phyloP scores from a whole-genome alignment of 2,888 invertebrate genomes.

The Sisyra nigra region DNA sequence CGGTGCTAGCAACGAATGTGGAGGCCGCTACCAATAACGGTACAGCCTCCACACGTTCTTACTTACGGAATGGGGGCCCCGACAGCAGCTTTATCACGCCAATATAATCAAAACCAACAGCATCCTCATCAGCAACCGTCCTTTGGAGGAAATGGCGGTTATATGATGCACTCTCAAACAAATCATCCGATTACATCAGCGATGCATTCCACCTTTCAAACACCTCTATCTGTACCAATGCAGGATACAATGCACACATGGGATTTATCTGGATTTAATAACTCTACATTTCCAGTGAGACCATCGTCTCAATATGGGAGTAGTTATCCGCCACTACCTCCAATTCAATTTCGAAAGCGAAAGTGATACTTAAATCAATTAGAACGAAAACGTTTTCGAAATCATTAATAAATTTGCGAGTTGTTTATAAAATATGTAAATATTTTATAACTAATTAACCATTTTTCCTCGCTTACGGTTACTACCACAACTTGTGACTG shows the following conservation, averaged over 20 bases:
- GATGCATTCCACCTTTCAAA: conserved; percentile 2
- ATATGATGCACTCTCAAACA: too few relatives aligned
- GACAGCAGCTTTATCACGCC: conserved; percentile 14
- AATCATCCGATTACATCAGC: too few relatives aligned
- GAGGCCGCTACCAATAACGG: conserved; percentile 29
- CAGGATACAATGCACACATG: conserved; percentile 11
- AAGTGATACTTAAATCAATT: conserved; percentile 20
- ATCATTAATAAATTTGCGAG: too few relatives aligned
- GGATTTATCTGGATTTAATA: not conserved
- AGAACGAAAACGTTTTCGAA: too few relatives aligned
- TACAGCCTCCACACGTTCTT: conserved; percentile 13
- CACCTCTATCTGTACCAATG: conserved; percentile 2
- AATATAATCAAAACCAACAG: conserved; percentile 18
- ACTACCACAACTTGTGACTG: too few relatives aligned
- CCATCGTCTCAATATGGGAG: not conserved
- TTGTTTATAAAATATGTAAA: too few relatives aligned
- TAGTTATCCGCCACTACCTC: conserved; percentile 14
- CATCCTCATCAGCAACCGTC: conserved; percentile 7
- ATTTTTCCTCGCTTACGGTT: not conserved
- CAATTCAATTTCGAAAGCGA: conserved; percentile 23
- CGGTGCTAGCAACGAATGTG: conserved; percentile 58
- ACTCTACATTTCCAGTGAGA: not conserved
- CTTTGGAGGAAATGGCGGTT: not conserved
- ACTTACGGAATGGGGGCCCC: conserved; percentile 15
- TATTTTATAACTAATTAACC: not conserved